These are phyloP conservation scores for Grapholita molesta DNA, from an alignment of 1,140 invertebrate genomes.

Conservation along the genomic window DNA sequence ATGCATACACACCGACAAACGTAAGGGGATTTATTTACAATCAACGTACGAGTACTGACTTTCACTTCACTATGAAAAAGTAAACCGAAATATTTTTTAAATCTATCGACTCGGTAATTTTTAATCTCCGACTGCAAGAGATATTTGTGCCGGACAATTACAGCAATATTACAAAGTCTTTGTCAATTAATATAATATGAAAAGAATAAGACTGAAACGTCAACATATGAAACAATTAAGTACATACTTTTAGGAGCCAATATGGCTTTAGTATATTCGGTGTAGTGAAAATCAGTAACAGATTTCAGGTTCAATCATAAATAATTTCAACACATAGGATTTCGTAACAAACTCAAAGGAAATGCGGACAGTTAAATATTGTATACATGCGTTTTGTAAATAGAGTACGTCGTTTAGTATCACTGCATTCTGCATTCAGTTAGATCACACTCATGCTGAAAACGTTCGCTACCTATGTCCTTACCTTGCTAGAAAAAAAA, in stretches of 20 bases:
- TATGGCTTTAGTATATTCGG: not conserved
- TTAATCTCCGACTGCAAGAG: too few relatives aligned
- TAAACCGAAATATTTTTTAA: not conserved
- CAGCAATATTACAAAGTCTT: too few relatives aligned
- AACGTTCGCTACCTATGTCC: not conserved
- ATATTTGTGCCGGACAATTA: too few relatives aligned
- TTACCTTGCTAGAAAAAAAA: not conserved
- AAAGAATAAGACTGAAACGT: not conserved
- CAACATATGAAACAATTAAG: not conserved
- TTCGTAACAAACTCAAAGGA: not conserved
- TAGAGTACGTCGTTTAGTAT: constrained; percentile 10
- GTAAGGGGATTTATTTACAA: constrained; percentile 48
- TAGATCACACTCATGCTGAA: constrained; percentile 14
- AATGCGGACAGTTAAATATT: not conserved
- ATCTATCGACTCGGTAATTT: too few relatives aligned
- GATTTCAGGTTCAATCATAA: not conserved
- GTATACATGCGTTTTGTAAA: not conserved
- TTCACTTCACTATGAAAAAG: constrained; percentile 25
- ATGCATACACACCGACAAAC: constrained; percentile 60
- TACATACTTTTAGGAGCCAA: not conserved
- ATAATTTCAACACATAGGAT: not conserved
- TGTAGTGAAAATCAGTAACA: constrained; percentile 4
- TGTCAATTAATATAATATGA: not conserved
- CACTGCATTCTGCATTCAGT: constrained; percentile 11
- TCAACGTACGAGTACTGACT: constrained; percentile 35